A percentile compares a stretch with the other conserved stretches of the same genome.
phyloP scores from a whole-genome alignment of 2,888 invertebrate genomes.

The Clepsis dumicolana region DNA sequence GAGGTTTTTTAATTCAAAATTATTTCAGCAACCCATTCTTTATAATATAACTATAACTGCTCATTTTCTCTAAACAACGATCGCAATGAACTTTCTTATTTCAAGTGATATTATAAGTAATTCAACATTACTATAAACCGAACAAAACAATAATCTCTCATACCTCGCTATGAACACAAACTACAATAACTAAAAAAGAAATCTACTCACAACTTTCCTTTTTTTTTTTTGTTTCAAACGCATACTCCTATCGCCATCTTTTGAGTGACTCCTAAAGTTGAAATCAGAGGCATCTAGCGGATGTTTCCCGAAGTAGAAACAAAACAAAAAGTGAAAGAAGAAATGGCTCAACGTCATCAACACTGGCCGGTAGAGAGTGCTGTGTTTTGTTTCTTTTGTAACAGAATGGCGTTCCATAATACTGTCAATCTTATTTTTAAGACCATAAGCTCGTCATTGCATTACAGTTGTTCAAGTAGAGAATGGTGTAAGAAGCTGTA shows the following conservation, averaged over 20 bases:
- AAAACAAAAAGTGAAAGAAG: conserved; percentile 51
- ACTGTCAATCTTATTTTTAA: conserved; percentile 8
- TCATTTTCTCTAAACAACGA: too few relatives aligned
- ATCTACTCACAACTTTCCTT: conserved; percentile 41
- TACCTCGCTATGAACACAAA: background rate
- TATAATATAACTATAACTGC: too few relatives aligned
- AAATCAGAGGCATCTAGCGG: conserved; percentile 56
- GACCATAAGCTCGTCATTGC: background rate
- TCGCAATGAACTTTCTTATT: too few relatives aligned
- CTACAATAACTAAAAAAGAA: background rate
- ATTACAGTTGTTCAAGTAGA: background rate
- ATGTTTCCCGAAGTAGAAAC: background rate
- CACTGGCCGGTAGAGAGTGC: conserved; percentile 71
- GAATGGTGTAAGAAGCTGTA: background rate
- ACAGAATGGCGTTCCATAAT: conserved; percentile 4
- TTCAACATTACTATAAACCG: too few relatives aligned
- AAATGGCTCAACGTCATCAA: conserved; percentile 55
- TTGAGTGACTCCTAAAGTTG: conserved; percentile 13
- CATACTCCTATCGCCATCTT: conserved; percentile 62
- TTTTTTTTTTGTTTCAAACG: conserved; percentile 52
- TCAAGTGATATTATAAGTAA: too few relatives aligned
- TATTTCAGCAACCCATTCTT: too few relatives aligned
- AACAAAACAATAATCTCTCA: background rate
- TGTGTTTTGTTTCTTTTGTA: conserved; percentile 62
- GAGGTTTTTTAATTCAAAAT: too few relatives aligned